Evolutionary conservation across 2,888 invertebrate species (phyloP).

Genomic region (Tetragonula carbonaria): DNA sequence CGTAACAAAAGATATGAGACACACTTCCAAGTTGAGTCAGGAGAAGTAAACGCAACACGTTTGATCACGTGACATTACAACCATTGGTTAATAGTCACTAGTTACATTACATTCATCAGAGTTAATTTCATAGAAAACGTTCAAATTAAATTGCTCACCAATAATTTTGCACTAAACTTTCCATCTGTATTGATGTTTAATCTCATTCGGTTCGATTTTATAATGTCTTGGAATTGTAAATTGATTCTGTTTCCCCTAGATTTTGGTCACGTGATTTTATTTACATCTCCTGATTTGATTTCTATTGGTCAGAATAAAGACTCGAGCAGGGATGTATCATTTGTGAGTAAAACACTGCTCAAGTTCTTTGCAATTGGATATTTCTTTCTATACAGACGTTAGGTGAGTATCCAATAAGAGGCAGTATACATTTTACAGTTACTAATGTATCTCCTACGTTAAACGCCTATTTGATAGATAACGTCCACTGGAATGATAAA

Average conservation of each 20-base stretch:
- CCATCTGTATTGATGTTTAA: not conserved
- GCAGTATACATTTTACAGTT: not conserved
- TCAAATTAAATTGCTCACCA: not conserved
- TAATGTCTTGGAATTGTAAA: not conserved
- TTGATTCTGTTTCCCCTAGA: not conserved
- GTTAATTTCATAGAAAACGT: not conserved
- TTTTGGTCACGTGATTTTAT: not conserved
- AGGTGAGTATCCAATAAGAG: slow-evolving; percentile 1
- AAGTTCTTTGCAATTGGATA: slow-evolving; percentile 3
- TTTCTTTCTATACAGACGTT: not conserved
- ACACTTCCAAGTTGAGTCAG: not conserved
- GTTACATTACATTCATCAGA: not conserved
- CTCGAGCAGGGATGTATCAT: too few relatives aligned
- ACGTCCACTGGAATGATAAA: not conserved
- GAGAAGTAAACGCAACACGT: not conserved
- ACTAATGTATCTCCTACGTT: not conserved
- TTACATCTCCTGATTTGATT: too few relatives aligned
- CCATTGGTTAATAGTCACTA: not conserved
- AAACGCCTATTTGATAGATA: not conserved
- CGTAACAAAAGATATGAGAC: slow-evolving; percentile 41
- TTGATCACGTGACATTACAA: not conserved
- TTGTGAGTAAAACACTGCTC: not conserved
- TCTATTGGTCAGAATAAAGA: too few relatives aligned
- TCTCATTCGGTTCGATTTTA: not conserved
- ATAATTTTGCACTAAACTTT: not conserved